These are phyloP conservation scores for Euura saliciscinereae DNA, from an alignment of 1,140 invertebrate genomes.

Conservation along the genomic window DNA sequence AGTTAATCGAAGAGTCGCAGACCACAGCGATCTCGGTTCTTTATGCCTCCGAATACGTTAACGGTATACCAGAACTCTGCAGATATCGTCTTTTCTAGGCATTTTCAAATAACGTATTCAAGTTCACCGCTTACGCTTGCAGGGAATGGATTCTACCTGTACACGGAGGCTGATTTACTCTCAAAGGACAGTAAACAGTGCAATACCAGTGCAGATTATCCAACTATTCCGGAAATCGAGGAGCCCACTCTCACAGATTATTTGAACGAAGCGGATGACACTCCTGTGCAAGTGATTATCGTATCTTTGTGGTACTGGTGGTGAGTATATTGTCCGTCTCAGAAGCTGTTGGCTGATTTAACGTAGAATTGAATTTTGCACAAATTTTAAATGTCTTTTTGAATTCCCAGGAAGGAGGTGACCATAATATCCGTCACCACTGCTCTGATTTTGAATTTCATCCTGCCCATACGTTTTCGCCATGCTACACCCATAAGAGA, in stretches of 20 bases:
- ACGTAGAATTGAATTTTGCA: too few species aligned
- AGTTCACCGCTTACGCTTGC: not conserved
- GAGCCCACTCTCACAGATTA: not conserved
- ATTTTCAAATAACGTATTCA: too few species aligned
- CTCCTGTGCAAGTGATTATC: conserved; percentile 64
- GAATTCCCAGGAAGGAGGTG: conserved; percentile 73
- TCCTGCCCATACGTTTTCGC: conserved; percentile 59
- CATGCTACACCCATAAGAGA: conserved; percentile 37
- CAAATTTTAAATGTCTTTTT: conserved; percentile 11
- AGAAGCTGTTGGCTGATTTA: too few species aligned
- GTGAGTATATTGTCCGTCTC: conserved; percentile 49
- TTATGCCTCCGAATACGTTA: conserved; percentile 73
- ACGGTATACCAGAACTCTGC: conserved; percentile 56
- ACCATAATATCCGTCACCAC: conserved; percentile 70
- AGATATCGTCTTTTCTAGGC: too few species aligned
- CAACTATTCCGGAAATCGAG: conserved; percentile 12
- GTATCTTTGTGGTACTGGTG: conserved; percentile 84
- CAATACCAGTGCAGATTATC: conserved; percentile 24
- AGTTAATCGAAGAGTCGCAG: conserved; percentile 15
- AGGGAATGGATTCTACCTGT: conserved; percentile 73
- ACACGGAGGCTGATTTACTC: conserved; percentile 54
- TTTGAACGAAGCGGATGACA: conserved; percentile 48
- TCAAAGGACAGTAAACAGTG: conserved; percentile 37
- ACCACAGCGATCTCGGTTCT: conserved; percentile 70
- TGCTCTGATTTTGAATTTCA: conserved; percentile 67